Evolutionary conservation across 2,113 vertebrate genomes (phyloP).

Genomic region (Rutilus rutilus): DNA sequence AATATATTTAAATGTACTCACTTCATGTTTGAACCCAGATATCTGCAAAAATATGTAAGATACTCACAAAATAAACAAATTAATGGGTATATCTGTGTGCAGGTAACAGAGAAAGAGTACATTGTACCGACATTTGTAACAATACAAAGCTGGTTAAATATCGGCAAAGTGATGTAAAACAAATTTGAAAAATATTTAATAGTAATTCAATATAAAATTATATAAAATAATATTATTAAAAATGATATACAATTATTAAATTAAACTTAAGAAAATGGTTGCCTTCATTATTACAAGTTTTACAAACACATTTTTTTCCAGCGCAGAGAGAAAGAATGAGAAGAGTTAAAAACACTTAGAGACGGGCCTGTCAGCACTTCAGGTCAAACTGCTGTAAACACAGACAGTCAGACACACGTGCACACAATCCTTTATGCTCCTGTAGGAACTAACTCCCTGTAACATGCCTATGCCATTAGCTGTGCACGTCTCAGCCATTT

Average conservation of each 20-base stretch:
- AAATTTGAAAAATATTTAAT: background rate
- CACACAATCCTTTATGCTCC: background rate
- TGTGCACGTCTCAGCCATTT: background rate
- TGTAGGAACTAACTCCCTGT: background rate
- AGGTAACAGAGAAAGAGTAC: background rate
- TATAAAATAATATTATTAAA: background rate
- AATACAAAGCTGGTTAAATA: background rate
- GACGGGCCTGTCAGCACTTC: background rate
- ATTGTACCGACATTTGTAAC: background rate
- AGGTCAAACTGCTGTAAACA: constrained; percentile 3
- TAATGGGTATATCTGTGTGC: no score
- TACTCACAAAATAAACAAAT: background rate
- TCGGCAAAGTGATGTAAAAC: background rate
- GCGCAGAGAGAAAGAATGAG: background rate
- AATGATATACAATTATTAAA: background rate
- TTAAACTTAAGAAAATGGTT: background rate
- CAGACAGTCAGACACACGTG: background rate
- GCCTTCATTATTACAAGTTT: background rate
- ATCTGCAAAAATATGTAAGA: background rate
- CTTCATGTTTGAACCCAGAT: background rate
- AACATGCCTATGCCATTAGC: constrained; percentile 5
- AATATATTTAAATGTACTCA: background rate
- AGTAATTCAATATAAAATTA: background rate
- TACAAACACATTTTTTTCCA: background rate
- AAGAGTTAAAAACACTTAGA: constrained; percentile 14